Evolutionary conservation across 1,140 invertebrate species (phyloP).

Genomic region (Polypedilum vanderplanki): DNA sequence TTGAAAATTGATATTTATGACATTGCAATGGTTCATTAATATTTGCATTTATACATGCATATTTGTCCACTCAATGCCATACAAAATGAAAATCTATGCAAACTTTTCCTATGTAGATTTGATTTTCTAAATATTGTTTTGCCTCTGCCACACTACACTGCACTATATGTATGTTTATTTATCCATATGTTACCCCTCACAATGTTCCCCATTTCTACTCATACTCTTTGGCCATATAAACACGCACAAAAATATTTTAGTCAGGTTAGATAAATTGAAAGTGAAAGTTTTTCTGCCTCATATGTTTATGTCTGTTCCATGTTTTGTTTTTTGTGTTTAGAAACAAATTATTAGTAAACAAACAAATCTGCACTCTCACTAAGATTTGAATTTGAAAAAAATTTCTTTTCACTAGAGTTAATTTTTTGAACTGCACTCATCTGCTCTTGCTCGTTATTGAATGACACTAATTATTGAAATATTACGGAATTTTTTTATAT

Average conservation of each 20-base stretch:
- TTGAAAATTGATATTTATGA: conserved; percentile 7
- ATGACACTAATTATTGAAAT: conserved; percentile 14
- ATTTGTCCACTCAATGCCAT: too few species aligned
- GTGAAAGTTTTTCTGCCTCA: neutral
- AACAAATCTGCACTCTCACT: too few species aligned
- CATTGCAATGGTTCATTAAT: conserved; percentile 5
- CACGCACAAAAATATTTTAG: neutral
- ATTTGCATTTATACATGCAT: neutral
- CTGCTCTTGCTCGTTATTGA: neutral
- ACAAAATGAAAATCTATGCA: too few species aligned
- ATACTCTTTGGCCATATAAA: neutral
- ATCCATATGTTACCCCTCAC: neutral
- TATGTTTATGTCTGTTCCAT: neutral
- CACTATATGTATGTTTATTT: neutral
- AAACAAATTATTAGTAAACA: too few species aligned
- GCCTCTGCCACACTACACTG: neutral
- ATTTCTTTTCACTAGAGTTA: too few species aligned
- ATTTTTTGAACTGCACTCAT: conserved; percentile 1
- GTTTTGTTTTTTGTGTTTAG: too few species aligned
- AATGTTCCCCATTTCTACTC: too few species aligned
- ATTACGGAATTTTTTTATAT: conserved; percentile 19
- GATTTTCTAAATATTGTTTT: conserved; percentile 12
- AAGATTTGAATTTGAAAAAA: too few species aligned
- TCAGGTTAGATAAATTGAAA: conserved; percentile 5
- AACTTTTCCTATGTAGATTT: neutral